Percentiles rank a stretch among this genome's conserved stretches.
Conservation (phyloP, 1,140 invertebrate species). For the Lepidurus arcticus region DNA sequence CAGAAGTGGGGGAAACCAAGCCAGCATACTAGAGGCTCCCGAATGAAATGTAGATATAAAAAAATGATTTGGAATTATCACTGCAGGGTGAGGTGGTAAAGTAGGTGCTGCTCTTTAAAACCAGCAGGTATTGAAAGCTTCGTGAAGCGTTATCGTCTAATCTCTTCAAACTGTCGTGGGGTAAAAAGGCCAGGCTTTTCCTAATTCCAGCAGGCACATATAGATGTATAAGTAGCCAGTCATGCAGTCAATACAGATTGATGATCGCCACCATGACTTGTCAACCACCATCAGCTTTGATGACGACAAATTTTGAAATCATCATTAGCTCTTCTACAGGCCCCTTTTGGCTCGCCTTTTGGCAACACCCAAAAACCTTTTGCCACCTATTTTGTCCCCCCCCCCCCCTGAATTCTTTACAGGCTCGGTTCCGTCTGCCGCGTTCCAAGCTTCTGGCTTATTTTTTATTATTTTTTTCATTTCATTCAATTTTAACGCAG, state of each 20-base stretch:
- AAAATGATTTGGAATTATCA: not conserved
- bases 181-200: not conserved
- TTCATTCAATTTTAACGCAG: not conserved
- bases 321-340: not conserved
- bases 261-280: constrained; percentile 10
- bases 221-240: not conserved
- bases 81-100: not conserved
- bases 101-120: not conserved
- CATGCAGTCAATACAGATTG: constrained; percentile 21
- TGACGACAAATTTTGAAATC: constrained; percentile 19
- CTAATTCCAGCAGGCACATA: not conserved
- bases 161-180: constrained; percentile 4
- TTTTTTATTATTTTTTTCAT: not conserved
- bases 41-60: not conserved
- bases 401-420: not conserved
- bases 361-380: not conserved
- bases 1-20: not conserved
- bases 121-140: not conserved
- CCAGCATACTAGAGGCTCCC: not conserved
- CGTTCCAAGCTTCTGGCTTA: not conserved
- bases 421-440: not conserved
- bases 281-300: constrained; percentile 12
- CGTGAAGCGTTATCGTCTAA: constrained; percentile 17
- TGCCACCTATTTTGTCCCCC: not conserved
- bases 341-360: not conserved